Conservation (phyloP, 2,113 vertebrate species). For the Alosa alosa region DNA sequence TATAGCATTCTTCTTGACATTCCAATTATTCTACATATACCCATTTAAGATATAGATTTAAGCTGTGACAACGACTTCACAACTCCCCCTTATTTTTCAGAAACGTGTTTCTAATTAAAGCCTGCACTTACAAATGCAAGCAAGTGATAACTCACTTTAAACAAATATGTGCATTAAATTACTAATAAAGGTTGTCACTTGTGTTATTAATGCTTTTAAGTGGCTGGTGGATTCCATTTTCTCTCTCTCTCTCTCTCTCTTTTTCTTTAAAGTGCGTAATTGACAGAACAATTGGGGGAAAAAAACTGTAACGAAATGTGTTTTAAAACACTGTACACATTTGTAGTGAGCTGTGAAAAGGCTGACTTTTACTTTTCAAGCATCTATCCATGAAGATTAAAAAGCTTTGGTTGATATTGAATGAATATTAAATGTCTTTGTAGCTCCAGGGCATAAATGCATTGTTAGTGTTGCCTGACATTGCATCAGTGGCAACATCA, state of each 20-base stretch:
- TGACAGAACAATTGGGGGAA: not conserved
- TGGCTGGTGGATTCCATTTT: not conserved
- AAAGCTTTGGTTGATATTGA: not conserved
- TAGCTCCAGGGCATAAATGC: not conserved
- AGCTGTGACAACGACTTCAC: not conserved
- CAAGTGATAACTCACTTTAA: not conserved
- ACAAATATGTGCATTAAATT: not conserved
- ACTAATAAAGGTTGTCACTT: not conserved
- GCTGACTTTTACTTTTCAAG: not conserved
- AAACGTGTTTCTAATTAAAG: not conserved
- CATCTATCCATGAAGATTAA: not conserved
- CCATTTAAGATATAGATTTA: not conserved
- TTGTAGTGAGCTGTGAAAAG: not conserved
- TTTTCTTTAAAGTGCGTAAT: too few relatives aligned
- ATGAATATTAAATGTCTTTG: not conserved
- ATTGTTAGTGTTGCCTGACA: not conserved
- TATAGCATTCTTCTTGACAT: not conserved
- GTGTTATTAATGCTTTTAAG: not conserved
- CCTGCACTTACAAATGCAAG: not conserved
- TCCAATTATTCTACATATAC: not conserved
- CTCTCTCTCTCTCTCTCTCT: too few relatives aligned
- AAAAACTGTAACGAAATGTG: not conserved
- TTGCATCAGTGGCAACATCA: slow-evolving; percentile 1
- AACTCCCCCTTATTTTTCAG: not conserved
- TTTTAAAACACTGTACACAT: not conserved